Evolutionary conservation across 2,888 invertebrate species (phyloP).

Genomic region (Magallana nippona): DNA sequence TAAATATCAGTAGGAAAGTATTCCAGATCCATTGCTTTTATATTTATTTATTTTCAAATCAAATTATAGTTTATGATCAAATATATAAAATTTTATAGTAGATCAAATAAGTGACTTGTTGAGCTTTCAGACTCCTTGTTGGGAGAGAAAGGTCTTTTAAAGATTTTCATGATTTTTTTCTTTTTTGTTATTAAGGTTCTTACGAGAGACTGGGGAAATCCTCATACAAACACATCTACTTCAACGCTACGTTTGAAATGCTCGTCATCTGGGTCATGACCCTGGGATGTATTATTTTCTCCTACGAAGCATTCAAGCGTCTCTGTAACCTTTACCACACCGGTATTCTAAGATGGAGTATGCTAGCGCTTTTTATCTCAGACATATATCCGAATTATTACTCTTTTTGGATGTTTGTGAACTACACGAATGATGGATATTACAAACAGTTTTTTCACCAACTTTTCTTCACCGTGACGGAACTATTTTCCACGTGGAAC

Average conservation of each 20-base stretch:
- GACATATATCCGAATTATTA: conserved; percentile 73
- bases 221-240: conserved; percentile 69
- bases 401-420: conserved; percentile 71
- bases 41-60: no score
- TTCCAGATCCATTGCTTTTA: no score
- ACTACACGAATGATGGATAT: conserved; percentile 70
- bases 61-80: no score
- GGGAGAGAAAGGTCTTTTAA: not conserved
- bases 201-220: conserved; percentile 65
- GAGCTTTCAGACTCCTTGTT: no score
- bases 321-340: conserved; percentile 48
- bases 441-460: conserved; percentile 65
- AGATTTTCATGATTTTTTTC: not conserved
- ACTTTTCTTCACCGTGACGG: conserved; percentile 69
- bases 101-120: no score
- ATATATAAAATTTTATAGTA: no score
- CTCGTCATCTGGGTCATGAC: conserved; percentile 63
- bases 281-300: conserved; percentile 48
- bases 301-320: conserved; percentile 63
- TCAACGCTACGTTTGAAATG: conserved; percentile 64
- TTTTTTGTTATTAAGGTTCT: conserved; percentile 55
- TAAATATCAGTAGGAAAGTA: no score
- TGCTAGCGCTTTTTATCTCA: conserved; percentile 61
- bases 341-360: conserved; percentile 49
- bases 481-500: conserved; percentile 60